These are phyloP conservation scores for Pseudomyrmex dendroicus DNA, from an alignment of 1,140 invertebrate species.

Conservation along the genomic window DNA sequence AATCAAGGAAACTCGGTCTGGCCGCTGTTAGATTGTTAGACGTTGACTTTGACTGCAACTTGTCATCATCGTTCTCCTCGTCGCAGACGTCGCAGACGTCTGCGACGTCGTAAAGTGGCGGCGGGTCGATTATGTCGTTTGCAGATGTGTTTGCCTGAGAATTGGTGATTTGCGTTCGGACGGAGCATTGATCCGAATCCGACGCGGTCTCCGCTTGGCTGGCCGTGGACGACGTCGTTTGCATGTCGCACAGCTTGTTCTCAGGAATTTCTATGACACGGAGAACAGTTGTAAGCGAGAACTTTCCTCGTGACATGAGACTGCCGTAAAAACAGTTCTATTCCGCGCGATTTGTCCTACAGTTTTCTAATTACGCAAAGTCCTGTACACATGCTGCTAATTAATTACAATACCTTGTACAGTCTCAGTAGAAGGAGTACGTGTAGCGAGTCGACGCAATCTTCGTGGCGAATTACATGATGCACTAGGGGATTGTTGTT, in stretches of 20 bases:
- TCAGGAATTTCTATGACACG: slow-evolving; percentile 50
- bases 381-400: background rate
- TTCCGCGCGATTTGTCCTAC: background rate
- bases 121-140: slow-evolving; percentile 81
- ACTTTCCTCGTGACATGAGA: background rate
- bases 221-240: slow-evolving; percentile 68
- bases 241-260: slow-evolving; percentile 49
- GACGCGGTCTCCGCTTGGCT: slow-evolving; percentile 79
- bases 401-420: slow-evolving; percentile 75
- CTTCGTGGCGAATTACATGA: slow-evolving; percentile 87
- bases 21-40: slow-evolving; percentile 62
- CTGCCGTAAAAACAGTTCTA: background rate
- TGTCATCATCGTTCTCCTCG: slow-evolving; percentile 56
- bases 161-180: slow-evolving; percentile 81
- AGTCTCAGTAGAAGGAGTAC: slow-evolving; percentile 79
- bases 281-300: slow-evolving; percentile 21
- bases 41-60: slow-evolving; percentile 65
- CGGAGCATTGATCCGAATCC: slow-evolving; percentile 82
- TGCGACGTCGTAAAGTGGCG: slow-evolving; percentile 77
- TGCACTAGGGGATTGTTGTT: slow-evolving; percentile 85
- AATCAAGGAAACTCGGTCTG: slow-evolving; percentile 85
- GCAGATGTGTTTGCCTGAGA: slow-evolving; percentile 76
- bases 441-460: slow-evolving; percentile 82
- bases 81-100: slow-evolving; percentile 77
- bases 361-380: background rate